Evolutionary conservation across 2,113 vertebrate genomes (phyloP).

Genomic region (Hystrix cristata): DNA sequence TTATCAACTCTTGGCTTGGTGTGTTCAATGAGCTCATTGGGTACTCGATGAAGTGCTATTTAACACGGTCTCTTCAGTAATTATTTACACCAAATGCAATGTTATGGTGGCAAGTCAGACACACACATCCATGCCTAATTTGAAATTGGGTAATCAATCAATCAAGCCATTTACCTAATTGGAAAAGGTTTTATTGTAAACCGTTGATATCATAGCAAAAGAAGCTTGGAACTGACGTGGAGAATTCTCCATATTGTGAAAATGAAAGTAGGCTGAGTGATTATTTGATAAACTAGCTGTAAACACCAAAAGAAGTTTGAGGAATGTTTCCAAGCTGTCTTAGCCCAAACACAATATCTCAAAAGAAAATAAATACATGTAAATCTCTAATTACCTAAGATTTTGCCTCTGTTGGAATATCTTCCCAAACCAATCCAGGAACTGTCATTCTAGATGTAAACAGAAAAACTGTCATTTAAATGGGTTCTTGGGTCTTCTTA

Average conservation of each 20-base stretch:
- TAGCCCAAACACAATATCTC: background rate
- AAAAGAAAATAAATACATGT: background rate
- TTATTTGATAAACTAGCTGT: background rate
- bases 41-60: background rate
- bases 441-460: conserved; percentile 10
- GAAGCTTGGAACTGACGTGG: background rate
- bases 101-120: background rate
- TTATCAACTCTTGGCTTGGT: background rate
- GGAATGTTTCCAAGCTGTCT: background rate
- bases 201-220: background rate
- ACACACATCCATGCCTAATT: background rate
- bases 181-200: background rate
- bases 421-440: background rate
- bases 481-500: background rate
- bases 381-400: conserved; percentile 42
- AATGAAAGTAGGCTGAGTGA: background rate
- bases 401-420: background rate
- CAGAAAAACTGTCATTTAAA: conserved; percentile 15
- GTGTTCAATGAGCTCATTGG: background rate
- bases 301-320: background rate
- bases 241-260: background rate
- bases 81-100: background rate
- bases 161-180: conserved; percentile 5
- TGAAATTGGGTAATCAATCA: conserved; percentile 67
- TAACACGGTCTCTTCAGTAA: background rate